These are phyloP conservation scores for Hermetia illucens DNA, from an alignment of 1,140 invertebrate genomes.

Conservation along the genomic window DNA sequence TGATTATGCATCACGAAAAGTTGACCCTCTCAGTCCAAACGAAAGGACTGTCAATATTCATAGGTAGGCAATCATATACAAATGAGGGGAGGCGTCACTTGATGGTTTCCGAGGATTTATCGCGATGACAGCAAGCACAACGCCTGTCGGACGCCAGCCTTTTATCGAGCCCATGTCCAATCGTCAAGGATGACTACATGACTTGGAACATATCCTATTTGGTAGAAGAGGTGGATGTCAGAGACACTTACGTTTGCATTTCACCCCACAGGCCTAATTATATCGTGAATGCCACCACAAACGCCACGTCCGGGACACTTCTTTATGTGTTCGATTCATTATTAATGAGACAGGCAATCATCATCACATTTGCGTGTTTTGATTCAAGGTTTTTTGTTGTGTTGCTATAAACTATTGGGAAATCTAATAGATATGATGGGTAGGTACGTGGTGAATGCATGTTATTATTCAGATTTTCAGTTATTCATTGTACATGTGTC, in stretches of 20 bases:
- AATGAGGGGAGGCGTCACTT: no score
- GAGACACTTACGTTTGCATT: neutral
- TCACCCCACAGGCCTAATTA: neutral
- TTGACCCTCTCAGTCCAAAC: no score
- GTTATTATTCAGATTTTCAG: neutral
- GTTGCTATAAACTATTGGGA: neutral
- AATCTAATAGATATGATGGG: neutral
- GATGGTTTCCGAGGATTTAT: no score
- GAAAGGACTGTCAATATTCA: no score
- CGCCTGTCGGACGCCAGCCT: no score
- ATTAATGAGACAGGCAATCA: neutral
- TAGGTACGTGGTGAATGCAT: neutral
- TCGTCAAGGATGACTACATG: no score
- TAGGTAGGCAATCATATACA: no score
- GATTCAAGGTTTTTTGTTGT: neutral
- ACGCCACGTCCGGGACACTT: neutral
- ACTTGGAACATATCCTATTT: neutral
- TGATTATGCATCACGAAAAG: no score
- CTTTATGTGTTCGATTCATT: neutral
- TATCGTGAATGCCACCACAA: neutral
- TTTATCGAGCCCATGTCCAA: no score
- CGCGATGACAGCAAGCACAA: no score
- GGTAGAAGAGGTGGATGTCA: neutral
- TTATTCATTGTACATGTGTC: neutral
- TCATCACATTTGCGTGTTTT: slow-evolving; percentile 1